These are phyloP conservation scores for Ornithorhynchus anatinus DNA, from an alignment of 2,113 vertebrate genomes.

Conservation along the genomic window DNA sequence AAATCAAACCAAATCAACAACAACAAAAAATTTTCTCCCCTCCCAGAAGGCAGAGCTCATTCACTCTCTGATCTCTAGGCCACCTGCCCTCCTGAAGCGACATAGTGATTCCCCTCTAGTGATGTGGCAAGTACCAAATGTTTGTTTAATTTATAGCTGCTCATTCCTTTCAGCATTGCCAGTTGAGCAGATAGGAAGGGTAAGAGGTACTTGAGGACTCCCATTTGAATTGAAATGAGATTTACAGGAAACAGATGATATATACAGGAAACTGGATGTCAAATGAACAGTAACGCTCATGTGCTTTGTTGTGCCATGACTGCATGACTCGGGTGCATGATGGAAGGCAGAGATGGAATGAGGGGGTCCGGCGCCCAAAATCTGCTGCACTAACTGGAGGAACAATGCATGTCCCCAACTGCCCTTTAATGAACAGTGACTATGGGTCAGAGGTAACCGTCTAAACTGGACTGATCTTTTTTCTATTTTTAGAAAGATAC, in stretches of 20 bases:
- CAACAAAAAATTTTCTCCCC: neutral
- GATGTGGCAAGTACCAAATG: rapidly evolving
- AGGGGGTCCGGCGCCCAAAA: neutral
- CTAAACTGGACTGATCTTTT: no score
- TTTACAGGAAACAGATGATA: neutral
- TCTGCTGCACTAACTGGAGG: rapidly evolving
- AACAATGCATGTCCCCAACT: neutral
- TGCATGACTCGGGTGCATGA: rapidly evolving
- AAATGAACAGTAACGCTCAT: no score
- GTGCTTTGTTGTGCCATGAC: rapidly evolving
- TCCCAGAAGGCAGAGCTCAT: neutral
- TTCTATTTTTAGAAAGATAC: no score
- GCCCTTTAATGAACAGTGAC: no score
- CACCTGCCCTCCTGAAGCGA: no score
- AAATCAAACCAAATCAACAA: neutral
- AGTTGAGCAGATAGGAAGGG: rapidly evolving
- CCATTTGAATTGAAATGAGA: neutral
- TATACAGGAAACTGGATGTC: neutral
- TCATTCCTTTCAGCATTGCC: neutral
- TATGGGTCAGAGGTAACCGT: no score
- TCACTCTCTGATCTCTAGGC: no score
- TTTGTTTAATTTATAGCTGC: neutral
- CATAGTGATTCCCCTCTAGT: rapidly evolving
- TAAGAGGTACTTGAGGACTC: neutral
- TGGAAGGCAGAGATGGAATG: rapidly evolving